These are phyloP conservation scores for Peromyscus melanophrys DNA, from an alignment of 2,797 vertebrate genomes.

Conservation along the genomic window DNA sequence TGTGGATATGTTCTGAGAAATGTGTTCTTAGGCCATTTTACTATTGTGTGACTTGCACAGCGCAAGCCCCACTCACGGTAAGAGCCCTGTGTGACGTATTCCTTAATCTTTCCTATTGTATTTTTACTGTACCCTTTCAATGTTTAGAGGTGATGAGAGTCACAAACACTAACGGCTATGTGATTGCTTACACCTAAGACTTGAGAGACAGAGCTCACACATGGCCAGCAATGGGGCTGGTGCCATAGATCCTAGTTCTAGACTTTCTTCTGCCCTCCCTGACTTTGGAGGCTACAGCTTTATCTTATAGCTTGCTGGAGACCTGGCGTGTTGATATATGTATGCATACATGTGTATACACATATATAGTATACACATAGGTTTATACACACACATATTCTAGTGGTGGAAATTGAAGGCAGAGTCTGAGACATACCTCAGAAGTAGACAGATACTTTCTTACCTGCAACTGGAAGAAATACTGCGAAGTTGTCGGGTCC, in stretches of 20 bases:
- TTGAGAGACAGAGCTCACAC: background rate
- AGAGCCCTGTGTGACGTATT: background rate
- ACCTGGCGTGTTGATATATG: background rate
- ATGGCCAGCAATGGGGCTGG: background rate
- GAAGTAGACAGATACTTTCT: conserved; percentile 57
- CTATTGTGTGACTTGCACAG: background rate
- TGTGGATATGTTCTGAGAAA: background rate
- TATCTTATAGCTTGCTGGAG: background rate
- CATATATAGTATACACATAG: background rate
- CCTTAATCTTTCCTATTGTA: background rate
- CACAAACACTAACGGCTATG: background rate
- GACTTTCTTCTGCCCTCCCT: background rate
- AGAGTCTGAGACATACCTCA: background rate
- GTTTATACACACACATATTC: background rate
- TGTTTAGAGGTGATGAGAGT: background rate
- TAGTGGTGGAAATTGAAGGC: background rate
- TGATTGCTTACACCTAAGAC: background rate
- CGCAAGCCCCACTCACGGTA: background rate
- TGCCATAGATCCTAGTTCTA: background rate
- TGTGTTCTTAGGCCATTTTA: background rate
- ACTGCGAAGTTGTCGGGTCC: conserved; percentile 86
- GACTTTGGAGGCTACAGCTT: background rate
- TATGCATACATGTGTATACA: background rate
- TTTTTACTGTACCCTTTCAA: background rate
- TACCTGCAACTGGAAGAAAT: conserved; percentile 91